Evolutionary conservation across 2,888 invertebrate genomes (phyloP).

Genomic region (Tenodera sinensis): DNA sequence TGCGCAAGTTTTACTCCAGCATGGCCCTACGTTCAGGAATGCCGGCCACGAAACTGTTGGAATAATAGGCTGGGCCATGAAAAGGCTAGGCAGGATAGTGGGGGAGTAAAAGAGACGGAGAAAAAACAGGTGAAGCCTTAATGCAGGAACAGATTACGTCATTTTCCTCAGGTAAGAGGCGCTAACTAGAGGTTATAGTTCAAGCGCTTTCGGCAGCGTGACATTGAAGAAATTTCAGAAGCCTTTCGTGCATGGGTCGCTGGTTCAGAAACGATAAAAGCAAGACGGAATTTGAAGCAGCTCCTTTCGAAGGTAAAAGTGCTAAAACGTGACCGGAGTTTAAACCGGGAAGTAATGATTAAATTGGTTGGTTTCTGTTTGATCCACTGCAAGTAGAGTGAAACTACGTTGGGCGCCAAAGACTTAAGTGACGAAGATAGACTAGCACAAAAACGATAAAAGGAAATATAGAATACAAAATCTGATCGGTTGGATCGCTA

Average conservation of each 20-base stretch:
- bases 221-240: neutral
- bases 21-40: neutral
- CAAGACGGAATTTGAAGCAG: neutral
- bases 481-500: too few species aligned
- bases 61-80: neutral
- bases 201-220: neutral
- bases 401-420: too few species aligned
- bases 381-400: neutral
- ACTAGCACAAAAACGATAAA: too few species aligned
- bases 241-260: neutral
- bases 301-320: neutral
- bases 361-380: neutral
- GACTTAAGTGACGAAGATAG: too few species aligned
- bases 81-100: neutral
- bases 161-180: neutral
- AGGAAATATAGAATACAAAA: too few species aligned
- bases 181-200: neutral
- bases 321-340: neutral
- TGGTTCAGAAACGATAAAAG: neutral
- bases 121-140: neutral
- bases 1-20: neutral
- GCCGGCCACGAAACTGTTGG: neutral
- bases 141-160: neutral
- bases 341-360: neutral
- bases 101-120: neutral